These are phyloP conservation scores for Cichladusa arquata DNA, from an alignment of 2,113 vertebrate species.

Conservation along the genomic window DNA sequence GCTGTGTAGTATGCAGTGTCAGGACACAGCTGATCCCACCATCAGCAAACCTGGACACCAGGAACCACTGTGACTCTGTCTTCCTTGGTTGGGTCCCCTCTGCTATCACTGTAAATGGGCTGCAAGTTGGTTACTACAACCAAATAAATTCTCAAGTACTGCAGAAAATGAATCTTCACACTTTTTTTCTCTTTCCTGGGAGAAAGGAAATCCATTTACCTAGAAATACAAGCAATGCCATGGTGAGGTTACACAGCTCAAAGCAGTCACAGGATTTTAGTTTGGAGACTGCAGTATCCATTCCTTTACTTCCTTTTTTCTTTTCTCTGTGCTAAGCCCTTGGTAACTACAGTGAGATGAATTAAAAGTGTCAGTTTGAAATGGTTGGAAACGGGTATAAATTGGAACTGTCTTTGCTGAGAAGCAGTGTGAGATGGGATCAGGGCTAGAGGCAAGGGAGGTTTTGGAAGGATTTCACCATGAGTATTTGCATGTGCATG, in stretches of 20 bases:
- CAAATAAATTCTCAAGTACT: not conserved
- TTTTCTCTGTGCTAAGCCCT: not conserved
- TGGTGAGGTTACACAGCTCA: not conserved
- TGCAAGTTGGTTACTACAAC: not conserved
- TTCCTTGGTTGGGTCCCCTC: rapidly evolving
- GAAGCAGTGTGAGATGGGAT: not conserved
- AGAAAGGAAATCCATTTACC: not conserved
- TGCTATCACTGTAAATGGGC: not conserved
- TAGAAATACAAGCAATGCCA: not conserved
- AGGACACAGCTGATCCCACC: not conserved
- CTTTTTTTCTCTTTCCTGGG: not conserved
- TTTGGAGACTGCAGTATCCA: not conserved
- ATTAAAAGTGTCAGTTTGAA: constrained; percentile 56
- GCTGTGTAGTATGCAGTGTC: not conserved
- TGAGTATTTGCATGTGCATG: not conserved
- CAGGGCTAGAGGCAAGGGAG: not conserved
- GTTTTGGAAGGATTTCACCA: not conserved
- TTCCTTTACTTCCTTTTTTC: not conserved
- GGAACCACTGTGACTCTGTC: not conserved
- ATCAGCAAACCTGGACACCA: not conserved
- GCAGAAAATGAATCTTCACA: not conserved
- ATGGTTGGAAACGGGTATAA: constrained; percentile 31
- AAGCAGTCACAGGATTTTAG: not conserved
- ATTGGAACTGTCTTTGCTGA: constrained; percentile 47
- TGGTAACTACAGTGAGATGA: constrained; percentile 11